Conservation (phyloP, 2,113 vertebrate species). For the Hydrolagus affinis region DNA sequence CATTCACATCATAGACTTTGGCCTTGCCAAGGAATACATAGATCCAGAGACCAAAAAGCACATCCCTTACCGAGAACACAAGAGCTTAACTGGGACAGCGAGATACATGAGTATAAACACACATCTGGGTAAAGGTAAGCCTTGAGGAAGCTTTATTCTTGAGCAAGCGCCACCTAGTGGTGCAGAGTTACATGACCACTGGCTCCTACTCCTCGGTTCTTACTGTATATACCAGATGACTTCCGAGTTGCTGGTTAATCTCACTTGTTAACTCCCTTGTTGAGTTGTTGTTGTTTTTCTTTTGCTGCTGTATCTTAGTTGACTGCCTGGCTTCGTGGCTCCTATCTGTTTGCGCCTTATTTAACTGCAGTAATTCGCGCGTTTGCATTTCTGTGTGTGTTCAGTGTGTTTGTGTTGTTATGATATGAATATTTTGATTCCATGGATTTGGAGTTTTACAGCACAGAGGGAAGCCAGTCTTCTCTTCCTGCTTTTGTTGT, state of each 20-base stretch:
- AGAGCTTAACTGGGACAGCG: slow-evolving; percentile 92
- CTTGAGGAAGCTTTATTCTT: not conserved
- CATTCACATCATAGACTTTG: slow-evolving; percentile 97
- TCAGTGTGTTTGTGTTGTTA: not conserved
- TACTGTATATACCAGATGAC: too few species aligned
- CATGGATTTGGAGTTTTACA: too few species aligned
- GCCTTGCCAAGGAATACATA: slow-evolving; percentile 97
- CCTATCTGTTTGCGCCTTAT: not conserved
- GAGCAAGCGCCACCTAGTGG: not conserved
- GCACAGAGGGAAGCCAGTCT: too few species aligned
- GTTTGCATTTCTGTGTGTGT: not conserved
- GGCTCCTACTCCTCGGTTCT: too few species aligned
- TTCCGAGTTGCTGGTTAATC: not conserved
- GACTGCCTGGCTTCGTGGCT: not conserved
- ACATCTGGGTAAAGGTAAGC: slow-evolving; percentile 84
- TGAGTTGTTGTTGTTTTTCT: too few species aligned
- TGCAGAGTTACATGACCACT: not conserved
- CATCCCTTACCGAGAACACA: slow-evolving; percentile 98
- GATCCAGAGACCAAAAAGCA: slow-evolving; percentile 99
- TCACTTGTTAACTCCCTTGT: not conserved
- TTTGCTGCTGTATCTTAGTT: not conserved
- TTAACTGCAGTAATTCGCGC: not conserved
- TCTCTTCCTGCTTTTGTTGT: too few species aligned
- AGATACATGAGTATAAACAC: slow-evolving; percentile 99
- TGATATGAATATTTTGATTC: too few species aligned